These are phyloP conservation scores for Gymnothorax reevesii DNA, from an alignment of 2,797 vertebrate genomes.

Conservation along the genomic window DNA sequence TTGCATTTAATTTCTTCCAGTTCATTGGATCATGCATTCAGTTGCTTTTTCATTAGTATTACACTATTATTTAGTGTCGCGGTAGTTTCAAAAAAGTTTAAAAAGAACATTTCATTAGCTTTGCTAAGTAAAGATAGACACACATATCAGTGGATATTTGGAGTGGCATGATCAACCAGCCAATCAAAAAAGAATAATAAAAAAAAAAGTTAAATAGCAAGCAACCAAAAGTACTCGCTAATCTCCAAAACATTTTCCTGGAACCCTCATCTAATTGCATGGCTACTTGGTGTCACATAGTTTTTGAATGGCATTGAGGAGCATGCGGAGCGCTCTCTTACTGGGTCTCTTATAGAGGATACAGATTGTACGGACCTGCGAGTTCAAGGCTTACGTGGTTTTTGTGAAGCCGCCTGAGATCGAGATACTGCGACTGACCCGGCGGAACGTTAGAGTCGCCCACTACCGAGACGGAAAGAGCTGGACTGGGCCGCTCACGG, in stretches of 20 bases:
- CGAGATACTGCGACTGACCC: constrained; percentile 85
- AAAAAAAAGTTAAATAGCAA: too few relatives aligned
- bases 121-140: neutral
- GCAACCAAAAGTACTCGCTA: neutral
- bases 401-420: constrained; percentile 90
- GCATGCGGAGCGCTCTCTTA: constrained; percentile 17
- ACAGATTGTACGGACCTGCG: constrained; percentile 80
- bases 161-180: neutral
- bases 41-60: too few relatives aligned
- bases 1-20: neutral
- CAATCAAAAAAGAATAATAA: neutral
- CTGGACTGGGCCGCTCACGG: constrained; percentile 79
- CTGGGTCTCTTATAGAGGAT: constrained; percentile 74
- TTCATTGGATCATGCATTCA: too few relatives aligned
- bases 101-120: too few relatives aligned
- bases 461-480: constrained; percentile 76
- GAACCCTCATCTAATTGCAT: constrained; percentile 16
- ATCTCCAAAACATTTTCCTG: constrained; percentile 1
- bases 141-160: too few relatives aligned
- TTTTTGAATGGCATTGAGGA: neutral
- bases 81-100: neutral
- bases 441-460: constrained; percentile 85
- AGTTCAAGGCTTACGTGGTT: constrained; percentile 94
- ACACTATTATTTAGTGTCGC: too few relatives aligned
- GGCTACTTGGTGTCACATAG: neutral